A percentile compares a stretch with the other conserved stretches of the same genome.
Conservation (phyloP, 2,113 vertebrate species). For the Nibea coibor region DNA sequence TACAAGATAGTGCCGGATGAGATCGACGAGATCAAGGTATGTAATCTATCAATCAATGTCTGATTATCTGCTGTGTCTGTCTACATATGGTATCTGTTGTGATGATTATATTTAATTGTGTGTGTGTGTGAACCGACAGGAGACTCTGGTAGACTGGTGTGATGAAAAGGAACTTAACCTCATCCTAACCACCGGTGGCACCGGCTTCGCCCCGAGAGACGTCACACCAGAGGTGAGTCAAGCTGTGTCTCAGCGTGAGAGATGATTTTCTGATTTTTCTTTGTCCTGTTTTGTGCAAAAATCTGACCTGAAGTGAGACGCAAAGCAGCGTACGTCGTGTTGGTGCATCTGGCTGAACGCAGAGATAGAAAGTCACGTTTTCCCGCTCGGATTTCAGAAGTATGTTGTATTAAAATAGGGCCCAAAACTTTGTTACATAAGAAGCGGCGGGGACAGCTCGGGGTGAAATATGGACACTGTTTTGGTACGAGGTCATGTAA, state of each 20-base stretch:
- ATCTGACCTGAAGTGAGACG: background rate
- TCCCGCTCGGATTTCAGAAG: background rate
- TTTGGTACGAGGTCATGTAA: slow-evolving; percentile 15
- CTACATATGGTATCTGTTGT: slow-evolving; percentile 43
- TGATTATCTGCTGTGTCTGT: background rate
- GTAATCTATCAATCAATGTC: background rate
- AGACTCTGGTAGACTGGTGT: slow-evolving; percentile 97
- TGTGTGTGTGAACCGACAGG: slow-evolving; percentile 81
- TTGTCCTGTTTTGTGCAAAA: no score
- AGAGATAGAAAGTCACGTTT: background rate
- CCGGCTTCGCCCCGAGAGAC: slow-evolving; percentile 97
- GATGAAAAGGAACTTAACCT: slow-evolving; percentile 99
- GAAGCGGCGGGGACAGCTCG: background rate
- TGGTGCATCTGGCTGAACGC: background rate
- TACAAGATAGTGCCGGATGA: slow-evolving; percentile 99
- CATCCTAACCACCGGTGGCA: slow-evolving; percentile 98
- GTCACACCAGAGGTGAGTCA: slow-evolving; percentile 97
- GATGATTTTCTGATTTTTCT: no score
- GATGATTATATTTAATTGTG: background rate
- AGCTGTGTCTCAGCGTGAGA: background rate
- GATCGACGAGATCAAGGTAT: slow-evolving; percentile 99
- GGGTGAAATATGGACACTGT: background rate
- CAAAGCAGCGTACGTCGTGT: no score
- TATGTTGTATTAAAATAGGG: slow-evolving; percentile 6
- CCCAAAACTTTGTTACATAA: slow-evolving; percentile 1